Base-by-base conservation (phyloP, 2,888 invertebrate genomes). In the Dryomyza anilis region DNA sequence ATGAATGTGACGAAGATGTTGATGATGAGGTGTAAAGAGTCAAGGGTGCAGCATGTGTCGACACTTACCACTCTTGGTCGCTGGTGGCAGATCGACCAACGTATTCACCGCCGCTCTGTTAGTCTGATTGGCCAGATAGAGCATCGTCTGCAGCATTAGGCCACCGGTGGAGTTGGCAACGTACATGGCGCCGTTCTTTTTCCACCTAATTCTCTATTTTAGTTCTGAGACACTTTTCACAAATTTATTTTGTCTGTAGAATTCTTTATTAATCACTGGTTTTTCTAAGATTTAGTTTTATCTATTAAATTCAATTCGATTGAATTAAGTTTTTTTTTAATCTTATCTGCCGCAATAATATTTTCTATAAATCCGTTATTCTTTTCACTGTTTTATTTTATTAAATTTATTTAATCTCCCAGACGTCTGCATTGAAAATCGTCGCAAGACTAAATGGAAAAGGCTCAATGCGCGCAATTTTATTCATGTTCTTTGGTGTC, bases 81-180 rank as follows among this genome's bases (percentile, higher is more conserved):
- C 75, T 57, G 81, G 79, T 63, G 82, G 81, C 67, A 81, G 70
- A 71, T 81, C 79, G 62, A 81, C 76, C 61, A 82, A 67, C 14
- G 81, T 77, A 66, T 80, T 80, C 58, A 78, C 75, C 21, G 80
- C 77, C 6, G 78, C 78, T 45, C 80, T 72, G 70, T 78, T 81
- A 23, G 82, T 80, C 63, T 82, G 81, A 73, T 83, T 82, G 16
- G 83, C 82, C 73, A 83, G 74, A 70, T 81, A 83, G 61, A 83
- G 73, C 81, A 83, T 82, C 36, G 83, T 83, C 72, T 83, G 82
- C 68, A 83, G 75, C 78, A 83, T 79, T 59, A 83, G 72, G 72
- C 83, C 81, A 67, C 80, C 79, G 4, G 82, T 82, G n/a, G 79
- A 73, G 66, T 82, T 83, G 57, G 79, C 74, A 65, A 82, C 76